These are phyloP conservation scores for Trogon melanurus DNA, from an alignment of 2,113 vertebrate genomes.

Conservation along the genomic window DNA sequence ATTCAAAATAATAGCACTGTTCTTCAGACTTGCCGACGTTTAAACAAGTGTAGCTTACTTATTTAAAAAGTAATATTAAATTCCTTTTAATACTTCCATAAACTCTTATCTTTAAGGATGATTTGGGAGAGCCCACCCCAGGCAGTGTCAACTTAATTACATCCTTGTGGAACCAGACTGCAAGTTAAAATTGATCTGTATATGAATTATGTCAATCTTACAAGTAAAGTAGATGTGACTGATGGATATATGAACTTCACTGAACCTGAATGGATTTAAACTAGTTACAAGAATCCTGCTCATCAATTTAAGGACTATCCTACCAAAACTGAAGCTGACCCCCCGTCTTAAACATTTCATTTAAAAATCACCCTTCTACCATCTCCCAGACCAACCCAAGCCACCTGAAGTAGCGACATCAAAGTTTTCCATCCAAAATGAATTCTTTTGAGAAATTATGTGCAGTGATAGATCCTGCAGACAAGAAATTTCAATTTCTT, in stretches of 20 bases:
- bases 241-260: not conserved
- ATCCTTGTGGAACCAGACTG: not conserved
- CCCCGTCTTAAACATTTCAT: not conserved
- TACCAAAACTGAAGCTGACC: not conserved
- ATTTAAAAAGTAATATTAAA: not conserved
- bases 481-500: not conserved
- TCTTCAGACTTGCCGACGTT: not conserved
- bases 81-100: not conserved
- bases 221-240: not conserved
- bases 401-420: not conserved
- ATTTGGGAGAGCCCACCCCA: not conserved
- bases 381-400: not conserved
- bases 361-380: not conserved
- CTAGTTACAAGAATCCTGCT: not conserved
- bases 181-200: not conserved
- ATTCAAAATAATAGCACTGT: not conserved
- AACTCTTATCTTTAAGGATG: not conserved
- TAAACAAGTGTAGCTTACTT: not conserved
- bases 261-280: not conserved
- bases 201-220: not conserved
- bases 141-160: not conserved
- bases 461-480: not conserved
- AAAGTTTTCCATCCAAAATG: not conserved
- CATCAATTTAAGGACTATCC: not conserved
- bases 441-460: not conserved